phyloP scores from a whole-genome alignment of 2,797 vertebrate genomes.

The Catamblyrhynchus diadema region DNA sequence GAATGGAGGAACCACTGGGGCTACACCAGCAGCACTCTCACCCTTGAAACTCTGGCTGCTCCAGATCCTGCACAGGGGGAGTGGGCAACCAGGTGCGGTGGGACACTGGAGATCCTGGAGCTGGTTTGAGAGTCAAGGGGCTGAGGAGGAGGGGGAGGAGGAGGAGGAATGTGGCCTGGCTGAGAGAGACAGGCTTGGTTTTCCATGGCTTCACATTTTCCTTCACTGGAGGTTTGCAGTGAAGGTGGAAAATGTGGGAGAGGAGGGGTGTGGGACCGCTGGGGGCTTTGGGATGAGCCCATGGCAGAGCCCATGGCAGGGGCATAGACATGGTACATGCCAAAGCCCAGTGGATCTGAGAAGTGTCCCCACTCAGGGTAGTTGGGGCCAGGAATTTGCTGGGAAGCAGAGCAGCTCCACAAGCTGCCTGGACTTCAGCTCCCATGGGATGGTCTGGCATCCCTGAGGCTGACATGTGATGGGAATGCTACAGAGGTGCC shows the following conservation, averaged over 20 bases:
- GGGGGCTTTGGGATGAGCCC: background rate
- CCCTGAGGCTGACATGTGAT: fast-evolving
- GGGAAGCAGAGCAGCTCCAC: background rate
- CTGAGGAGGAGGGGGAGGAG: background rate
- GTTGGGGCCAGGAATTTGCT: background rate
- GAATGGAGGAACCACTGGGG: background rate
- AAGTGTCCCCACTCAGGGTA: background rate
- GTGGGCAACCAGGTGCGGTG: fast-evolving
- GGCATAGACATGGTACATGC: background rate
- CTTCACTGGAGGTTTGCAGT: background rate
- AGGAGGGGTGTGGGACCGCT: fast-evolving
- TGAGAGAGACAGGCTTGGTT: background rate
- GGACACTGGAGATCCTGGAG: fast-evolving
- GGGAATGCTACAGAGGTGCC: background rate
- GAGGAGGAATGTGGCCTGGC: background rate
- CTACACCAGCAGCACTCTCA: background rate
- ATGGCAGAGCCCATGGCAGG: background rate
- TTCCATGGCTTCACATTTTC: constrained; percentile 59
- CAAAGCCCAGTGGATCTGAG: background rate
- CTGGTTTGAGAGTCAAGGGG: background rate
- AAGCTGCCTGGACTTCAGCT: background rate
- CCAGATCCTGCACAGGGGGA: background rate
- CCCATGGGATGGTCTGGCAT: background rate
- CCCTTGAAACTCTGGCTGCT: background rate
- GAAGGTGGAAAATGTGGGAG: constrained; percentile 11